These are phyloP conservation scores for Sebastes hopkinsi DNA, from an alignment of 2,797 vertebrate species.

Conservation along the genomic window DNA sequence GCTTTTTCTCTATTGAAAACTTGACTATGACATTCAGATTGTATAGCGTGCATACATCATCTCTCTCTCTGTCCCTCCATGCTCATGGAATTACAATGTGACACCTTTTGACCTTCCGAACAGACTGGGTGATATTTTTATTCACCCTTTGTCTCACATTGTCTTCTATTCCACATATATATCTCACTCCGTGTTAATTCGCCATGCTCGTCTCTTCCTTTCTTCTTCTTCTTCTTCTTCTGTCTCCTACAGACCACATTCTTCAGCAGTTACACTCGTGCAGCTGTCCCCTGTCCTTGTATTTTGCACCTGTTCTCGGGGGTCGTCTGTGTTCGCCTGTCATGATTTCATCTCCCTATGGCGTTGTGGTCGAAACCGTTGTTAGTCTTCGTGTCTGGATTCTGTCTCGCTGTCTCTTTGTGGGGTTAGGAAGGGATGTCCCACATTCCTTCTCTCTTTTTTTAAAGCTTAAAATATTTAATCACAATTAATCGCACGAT, in stretches of 20 bases:
- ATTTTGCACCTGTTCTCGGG: conserved; percentile 69
- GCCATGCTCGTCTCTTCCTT: background rate
- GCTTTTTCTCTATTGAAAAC: conserved; percentile 2
- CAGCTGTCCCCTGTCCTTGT: conserved; percentile 71
- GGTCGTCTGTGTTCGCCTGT: conserved; percentile 24
- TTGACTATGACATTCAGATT: conserved; percentile 37
- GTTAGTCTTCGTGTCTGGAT: conserved; percentile 36
- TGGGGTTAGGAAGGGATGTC: background rate
- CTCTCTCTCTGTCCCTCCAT: background rate
- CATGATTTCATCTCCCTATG: conserved; percentile 57
- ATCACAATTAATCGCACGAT: rapidly evolving
- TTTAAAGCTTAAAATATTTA: background rate
- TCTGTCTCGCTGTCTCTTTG: conserved; percentile 21
- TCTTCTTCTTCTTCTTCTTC: conserved; percentile 13
- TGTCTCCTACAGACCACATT: conserved; percentile 38
- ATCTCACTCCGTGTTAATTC: conserved; percentile 6
- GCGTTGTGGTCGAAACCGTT: background rate
- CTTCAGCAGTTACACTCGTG: conserved; percentile 48
- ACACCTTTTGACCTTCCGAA: conserved; percentile 43
- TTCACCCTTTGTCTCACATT: conserved; percentile 1
- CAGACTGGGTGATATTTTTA: background rate
- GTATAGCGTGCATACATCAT: background rate
- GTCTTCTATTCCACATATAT: conserved; percentile 7
- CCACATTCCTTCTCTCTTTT: background rate
- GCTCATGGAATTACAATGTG: conserved; percentile 18